Percentiles rank a stretch among this genome's conserved stretches.
These are phyloP conservation scores for Aporophyla lueneburgensis DNA, from an alignment of 2,888 invertebrate species.

Conservation along the genomic window DNA sequence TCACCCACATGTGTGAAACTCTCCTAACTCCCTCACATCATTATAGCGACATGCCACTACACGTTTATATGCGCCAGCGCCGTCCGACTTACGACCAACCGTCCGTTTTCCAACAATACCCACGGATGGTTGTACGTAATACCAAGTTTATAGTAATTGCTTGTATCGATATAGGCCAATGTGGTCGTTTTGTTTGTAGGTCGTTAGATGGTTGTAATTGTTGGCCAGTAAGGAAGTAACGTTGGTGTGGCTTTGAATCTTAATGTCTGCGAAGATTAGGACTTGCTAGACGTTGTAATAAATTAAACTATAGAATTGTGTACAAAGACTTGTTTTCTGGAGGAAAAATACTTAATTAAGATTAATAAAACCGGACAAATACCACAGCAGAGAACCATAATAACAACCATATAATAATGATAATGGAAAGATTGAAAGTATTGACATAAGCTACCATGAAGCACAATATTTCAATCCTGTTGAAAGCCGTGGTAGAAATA, in stretches of 20 bases:
- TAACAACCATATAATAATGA: too few species aligned
- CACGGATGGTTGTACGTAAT: conserved; percentile 43
- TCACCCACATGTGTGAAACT: conserved; percentile 28
- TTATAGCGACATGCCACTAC: conserved; percentile 59
- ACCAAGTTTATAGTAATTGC: conserved; percentile 64
- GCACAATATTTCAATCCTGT: not conserved
- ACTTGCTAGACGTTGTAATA: conserved; percentile 24
- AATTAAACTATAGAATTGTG: conserved; percentile 1
- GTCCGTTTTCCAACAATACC: conserved; percentile 60
- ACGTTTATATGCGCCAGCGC: conserved; percentile 47
- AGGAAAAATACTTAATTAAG: too few species aligned
- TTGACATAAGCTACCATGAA: not conserved
- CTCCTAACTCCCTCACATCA: conserved; percentile 53
- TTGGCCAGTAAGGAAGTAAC: conserved; percentile 50
- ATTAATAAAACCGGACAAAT: too few species aligned
- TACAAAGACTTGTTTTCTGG: not conserved
- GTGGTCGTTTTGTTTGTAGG: conserved; percentile 48
- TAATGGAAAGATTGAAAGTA: not conserved
- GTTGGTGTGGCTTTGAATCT: conserved; percentile 46
- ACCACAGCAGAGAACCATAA: too few species aligned
- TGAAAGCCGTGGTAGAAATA: not conserved
- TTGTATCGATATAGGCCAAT: conserved; percentile 60
- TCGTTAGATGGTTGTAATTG: conserved; percentile 61
- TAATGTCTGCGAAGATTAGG: conserved; percentile 46
- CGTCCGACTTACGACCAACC: conserved; percentile 45